Conservation (phyloP, 1,140 invertebrate species). For the Dendrolimus punctatus region DNA sequence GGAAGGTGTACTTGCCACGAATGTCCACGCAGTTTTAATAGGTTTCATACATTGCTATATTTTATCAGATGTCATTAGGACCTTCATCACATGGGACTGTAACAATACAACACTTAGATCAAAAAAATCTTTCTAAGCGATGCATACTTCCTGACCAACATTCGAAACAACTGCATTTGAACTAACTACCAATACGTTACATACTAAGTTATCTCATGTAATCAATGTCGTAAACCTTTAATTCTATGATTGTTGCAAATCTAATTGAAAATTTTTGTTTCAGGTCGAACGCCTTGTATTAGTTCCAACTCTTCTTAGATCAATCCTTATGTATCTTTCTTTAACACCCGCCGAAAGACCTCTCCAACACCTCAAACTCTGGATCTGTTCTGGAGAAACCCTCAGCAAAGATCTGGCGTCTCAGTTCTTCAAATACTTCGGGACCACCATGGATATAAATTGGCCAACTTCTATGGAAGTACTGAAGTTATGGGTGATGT, state of each 20-base stretch:
- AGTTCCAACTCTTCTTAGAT: conserved; percentile 86
- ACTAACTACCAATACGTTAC: no score
- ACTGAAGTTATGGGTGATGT: conserved; percentile 79
- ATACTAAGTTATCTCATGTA: no score
- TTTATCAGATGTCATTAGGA: no score
- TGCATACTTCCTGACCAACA: no score
- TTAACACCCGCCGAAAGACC: conserved; percentile 58
- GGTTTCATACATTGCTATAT: no score
- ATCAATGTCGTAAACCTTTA: no score
- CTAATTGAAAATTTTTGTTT: conserved; percentile 10
- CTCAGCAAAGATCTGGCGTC: conserved; percentile 77
- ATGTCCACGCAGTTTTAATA: no score
- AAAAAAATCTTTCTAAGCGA: no score
- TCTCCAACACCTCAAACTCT: conserved; percentile 77
- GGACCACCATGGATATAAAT: conserved; percentile 70
- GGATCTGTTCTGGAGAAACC: conserved; percentile 89
- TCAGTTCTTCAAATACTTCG: conserved; percentile 82
- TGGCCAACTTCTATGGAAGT: conserved; percentile 92
- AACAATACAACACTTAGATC: no score
- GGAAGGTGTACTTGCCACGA: no score
- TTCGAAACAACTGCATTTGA: no score
- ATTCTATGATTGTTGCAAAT: background rate
- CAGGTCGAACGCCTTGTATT: conserved; percentile 84
- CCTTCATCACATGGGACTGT: no score
- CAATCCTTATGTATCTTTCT: conserved; percentile 81